These are phyloP conservation scores for Diplazon laetatorius DNA, from an alignment of 2,888 invertebrate species.

Conservation along the genomic window DNA sequence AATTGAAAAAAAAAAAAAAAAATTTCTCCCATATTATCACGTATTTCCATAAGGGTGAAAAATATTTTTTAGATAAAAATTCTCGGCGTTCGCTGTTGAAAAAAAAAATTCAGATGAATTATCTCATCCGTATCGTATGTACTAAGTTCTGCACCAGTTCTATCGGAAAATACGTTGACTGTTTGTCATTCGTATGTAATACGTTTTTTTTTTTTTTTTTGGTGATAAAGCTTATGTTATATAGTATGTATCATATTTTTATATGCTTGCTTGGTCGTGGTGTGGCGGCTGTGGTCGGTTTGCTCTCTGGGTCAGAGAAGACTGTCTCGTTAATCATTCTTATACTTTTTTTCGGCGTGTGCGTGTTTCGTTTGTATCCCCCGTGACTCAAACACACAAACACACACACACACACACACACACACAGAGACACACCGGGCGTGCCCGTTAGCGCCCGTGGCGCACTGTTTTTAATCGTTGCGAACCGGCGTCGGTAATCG, in stretches of 20 bases:
- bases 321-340: slow-evolving; percentile 49
- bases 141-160: slow-evolving; percentile 7
- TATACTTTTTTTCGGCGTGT: slow-evolving; percentile 9
- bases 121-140: not conserved
- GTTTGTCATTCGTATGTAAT: slow-evolving; percentile 36
- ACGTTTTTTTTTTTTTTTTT: too few relatives aligned
- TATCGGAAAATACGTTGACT: slow-evolving; percentile 42
- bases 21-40: too few relatives aligned
- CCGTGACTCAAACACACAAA: slow-evolving; percentile 27
- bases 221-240: slow-evolving; percentile 22
- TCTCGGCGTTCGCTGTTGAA: slow-evolving; percentile 28
- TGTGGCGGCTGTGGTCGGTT: slow-evolving; percentile 77
- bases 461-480: not conserved
- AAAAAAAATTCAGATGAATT: slow-evolving; percentile 21
- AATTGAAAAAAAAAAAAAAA: too few relatives aligned
- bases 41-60: too few relatives aligned
- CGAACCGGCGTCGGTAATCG: slow-evolving; percentile 12
- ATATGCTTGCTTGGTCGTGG: slow-evolving; percentile 81
- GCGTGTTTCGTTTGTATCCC: slow-evolving; percentile 1
- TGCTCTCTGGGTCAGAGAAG: slow-evolving; percentile 46
- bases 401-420: too few relatives aligned
- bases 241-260: slow-evolving; percentile 58
- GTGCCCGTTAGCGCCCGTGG: too few relatives aligned
- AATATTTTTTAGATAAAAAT: slow-evolving; percentile 33
- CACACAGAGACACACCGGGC: too few relatives aligned